Base-by-base conservation (phyloP, 2,797 vertebrate species). In the Siniperca scherzeri region DNA sequence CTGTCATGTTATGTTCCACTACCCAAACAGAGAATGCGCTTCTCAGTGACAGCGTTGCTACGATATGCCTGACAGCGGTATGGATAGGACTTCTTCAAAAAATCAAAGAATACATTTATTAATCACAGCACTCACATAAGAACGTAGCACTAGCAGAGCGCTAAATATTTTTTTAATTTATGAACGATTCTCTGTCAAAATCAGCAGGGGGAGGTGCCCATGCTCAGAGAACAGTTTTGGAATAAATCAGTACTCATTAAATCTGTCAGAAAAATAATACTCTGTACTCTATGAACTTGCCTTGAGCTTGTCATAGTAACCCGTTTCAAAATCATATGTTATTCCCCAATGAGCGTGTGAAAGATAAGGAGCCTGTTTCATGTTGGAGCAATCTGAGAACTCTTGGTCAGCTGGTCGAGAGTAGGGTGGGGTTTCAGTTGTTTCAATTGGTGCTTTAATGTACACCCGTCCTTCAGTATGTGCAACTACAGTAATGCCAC, bases 201-300 rank as follows among this genome's bases (percentile, higher is more conserved):
- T 36, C 36, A 36, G 36, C 36, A 36, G 36, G 36, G 27, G 30
- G 30, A 30, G 30, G 30, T 3, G 36, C 36, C 36, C 36, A 7
- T 36, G 67, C 69, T 78, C 70, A 67, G 65, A 85, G 66, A 81
- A 72, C 50, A 7, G 67, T 50, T 56, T 17, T 50, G 50, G 83
- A 87, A 86, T 86, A 87, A 87, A 89, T 91, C 89, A 74, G 87
- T 90, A 52, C 65, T 87, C 74, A 89, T 92, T 87, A 89, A 30
- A 78, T 74, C 69, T 40, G 79, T 86, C 64, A 78, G 61, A 77
- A 78, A 42, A 70, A 80, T 44, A 48, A 83, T 38, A 44, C 22
- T n/a, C 40, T 11, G 36, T 14, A 25, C 27, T n/a, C 30, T 17
- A 19, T 77, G 64, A 70, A 73, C 74, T 42, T 19, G 3, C 80